Evolutionary conservation across 2,113 vertebrate genomes (phyloP).

Genomic region (Polypterus senegalus): DNA sequence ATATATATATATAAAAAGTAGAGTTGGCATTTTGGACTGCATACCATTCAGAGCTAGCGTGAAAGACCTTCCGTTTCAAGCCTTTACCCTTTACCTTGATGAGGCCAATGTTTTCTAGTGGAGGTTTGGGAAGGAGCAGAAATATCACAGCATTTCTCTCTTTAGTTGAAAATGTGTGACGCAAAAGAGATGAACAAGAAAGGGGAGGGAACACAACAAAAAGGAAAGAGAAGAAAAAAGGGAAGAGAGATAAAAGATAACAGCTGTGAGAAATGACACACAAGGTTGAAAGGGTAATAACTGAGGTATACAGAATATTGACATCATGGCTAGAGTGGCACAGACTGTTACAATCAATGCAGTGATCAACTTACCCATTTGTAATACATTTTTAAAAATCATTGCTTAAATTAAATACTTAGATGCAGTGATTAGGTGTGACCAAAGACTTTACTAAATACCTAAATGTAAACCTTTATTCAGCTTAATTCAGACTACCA

Average conservation of each 20-base stretch:
- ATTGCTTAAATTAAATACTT: too few relatives aligned
- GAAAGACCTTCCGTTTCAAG: conserved; percentile 76
- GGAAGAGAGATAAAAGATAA: conserved; percentile 30
- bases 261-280: conserved; percentile 52
- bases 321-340: conserved; percentile 34
- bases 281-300: conserved; percentile 48
- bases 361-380: conserved; percentile 3
- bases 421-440: too few relatives aligned
- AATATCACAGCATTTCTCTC: conserved; percentile 81
- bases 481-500: too few relatives aligned
- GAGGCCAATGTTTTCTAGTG: conserved; percentile 76
- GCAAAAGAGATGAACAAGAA: conserved; percentile 34
- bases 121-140: conserved; percentile 81
- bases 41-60: conserved; percentile 73
- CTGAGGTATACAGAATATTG: conserved; percentile 42
- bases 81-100: conserved; percentile 80
- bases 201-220: conserved; percentile 30
- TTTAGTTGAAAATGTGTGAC: conserved; percentile 65
- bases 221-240: conserved; percentile 1
- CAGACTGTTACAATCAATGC: conserved; percentile 10
- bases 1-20: not conserved
- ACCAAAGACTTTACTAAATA: too few relatives aligned
- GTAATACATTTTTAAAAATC: not conserved
- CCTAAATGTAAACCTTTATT: too few relatives aligned
- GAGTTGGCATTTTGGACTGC: conserved; percentile 29